Evolutionary conservation across 1,140 invertebrate species (phyloP), one percentile per base, ranked within the genome.

Genomic region (Hylaeus volcanicus): DNA sequence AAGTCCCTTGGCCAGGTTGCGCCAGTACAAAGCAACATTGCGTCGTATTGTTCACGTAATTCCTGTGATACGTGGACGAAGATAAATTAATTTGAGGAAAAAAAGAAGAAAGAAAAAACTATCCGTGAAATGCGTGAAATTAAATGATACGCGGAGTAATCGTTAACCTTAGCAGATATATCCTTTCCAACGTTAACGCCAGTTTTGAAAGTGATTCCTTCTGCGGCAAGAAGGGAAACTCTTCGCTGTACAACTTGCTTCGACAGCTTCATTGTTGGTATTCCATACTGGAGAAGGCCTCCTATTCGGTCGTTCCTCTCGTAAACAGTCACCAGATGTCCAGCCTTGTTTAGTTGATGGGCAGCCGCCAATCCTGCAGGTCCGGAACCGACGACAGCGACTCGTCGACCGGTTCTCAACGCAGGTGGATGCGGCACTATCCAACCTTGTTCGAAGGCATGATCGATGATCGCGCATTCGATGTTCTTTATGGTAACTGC

Each of bases 401-500:
- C 96, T 55, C 95, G 96, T 89, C 97, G 98, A 4, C 97, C 98
- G 66, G 97, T 98, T 77, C 98, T 95, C 6, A 92, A 74, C 1
- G 90, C 78, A 0, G 98, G 98, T 39, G 96, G 95, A 91, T 95
- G 92, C 0, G 98, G 96, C 43, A 95, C 94, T 71, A 99, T 98
- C 99, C 98, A 99, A 5, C 98, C 98, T 93, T 98, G 96, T 86
- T 99, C 98, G 93, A 99, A 99, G 12, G 98, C 99, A 93, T 99
- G 96, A 94, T 99, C 99, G 87, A 99, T 99, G 89, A 99, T 99
- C 41, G 98, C 96, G 92, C 98, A 99, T 94, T 99, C 99, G 87
- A 99, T 99, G 91, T 99, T 99, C 92, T 99, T 99, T 89, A 99
- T 99, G 51, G 99, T 99, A 1, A 99, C 99, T 11, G 99, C 95